phyloP scores from a whole-genome alignment of 2,888 invertebrate genomes.

The Timandra comae region DNA sequence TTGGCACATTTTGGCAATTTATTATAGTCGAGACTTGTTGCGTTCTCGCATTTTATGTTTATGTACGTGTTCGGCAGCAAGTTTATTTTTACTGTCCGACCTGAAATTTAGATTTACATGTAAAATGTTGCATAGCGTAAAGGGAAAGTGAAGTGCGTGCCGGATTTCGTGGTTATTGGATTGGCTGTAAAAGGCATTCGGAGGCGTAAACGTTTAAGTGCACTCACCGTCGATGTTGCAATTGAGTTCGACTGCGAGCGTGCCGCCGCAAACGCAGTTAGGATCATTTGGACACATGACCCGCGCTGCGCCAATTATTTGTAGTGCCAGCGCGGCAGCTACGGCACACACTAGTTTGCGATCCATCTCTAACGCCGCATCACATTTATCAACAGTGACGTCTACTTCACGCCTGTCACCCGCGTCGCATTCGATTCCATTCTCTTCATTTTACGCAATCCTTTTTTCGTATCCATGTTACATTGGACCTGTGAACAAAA shows the following conservation, averaged over 20 bases:
- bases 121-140: slow-evolving; percentile 7
- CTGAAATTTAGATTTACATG: slow-evolving; percentile 44
- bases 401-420: slow-evolving; percentile 27
- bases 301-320: slow-evolving; percentile 56
- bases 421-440: slow-evolving; percentile 19
- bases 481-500: slow-evolving; percentile 39
- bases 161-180: slow-evolving; percentile 3
- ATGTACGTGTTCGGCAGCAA: slow-evolving; percentile 61
- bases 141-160: slow-evolving; percentile 2
- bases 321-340: slow-evolving; percentile 49
- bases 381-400: slow-evolving; percentile 25
- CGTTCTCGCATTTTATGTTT: slow-evolving; percentile 62
- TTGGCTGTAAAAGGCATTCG: slow-evolving; percentile 27
- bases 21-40: slow-evolving; percentile 54
- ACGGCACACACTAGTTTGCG: slow-evolving; percentile 47
- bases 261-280: slow-evolving; percentile 70
- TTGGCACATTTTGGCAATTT: slow-evolving; percentile 69
- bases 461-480: slow-evolving; percentile 21
- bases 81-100: slow-evolving; percentile 56
- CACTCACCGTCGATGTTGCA: slow-evolving; percentile 71
- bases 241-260: slow-evolving; percentile 64
- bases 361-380: slow-evolving; percentile 40
- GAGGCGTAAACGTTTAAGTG: slow-evolving; percentile 34
- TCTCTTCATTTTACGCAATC: slow-evolving; percentile 20
- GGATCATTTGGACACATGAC: slow-evolving; percentile 63